phyloP scores from a whole-genome alignment of 2,888 invertebrate genomes.

The Microctonus aethiopoides region DNA sequence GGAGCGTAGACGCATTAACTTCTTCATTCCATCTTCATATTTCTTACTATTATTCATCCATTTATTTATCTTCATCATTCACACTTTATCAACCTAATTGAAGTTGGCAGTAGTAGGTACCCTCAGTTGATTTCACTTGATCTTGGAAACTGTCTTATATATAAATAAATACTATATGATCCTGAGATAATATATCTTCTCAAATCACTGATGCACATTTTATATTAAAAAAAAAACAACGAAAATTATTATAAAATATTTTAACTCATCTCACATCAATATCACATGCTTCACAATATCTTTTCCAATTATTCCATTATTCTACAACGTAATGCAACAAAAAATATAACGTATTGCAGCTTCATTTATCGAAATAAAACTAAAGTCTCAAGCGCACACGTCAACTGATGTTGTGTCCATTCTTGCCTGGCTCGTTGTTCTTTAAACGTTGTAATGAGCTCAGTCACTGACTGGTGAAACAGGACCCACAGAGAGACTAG shows the following conservation, averaged over 20 bases:
- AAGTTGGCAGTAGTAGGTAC: too few relatives aligned
- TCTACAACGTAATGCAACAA: too few relatives aligned
- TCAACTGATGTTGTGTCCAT: not conserved
- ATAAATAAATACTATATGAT: not conserved
- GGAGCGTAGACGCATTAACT: constrained; percentile 72
- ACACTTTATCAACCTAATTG: not conserved
- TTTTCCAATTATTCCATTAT: too few relatives aligned
- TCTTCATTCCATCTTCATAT: constrained; percentile 19
- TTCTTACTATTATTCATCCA: not conserved
- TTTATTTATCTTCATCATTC: not conserved
- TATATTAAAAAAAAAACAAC: too few relatives aligned
- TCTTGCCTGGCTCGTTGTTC: constrained; percentile 25
- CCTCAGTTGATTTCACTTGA: too few relatives aligned
- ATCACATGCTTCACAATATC: not conserved
- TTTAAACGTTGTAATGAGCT: constrained; percentile 39
- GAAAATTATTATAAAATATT: too few relatives aligned
- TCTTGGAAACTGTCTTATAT: not conserved
- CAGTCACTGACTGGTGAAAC: constrained; percentile 21
- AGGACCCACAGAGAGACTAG: not conserved
- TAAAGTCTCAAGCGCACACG: too few relatives aligned
- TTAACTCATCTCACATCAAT: too few relatives aligned
- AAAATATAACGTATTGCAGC: too few relatives aligned
- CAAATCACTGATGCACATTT: not conserved
- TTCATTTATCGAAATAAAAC: too few relatives aligned
- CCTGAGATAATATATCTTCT: not conserved